Evolutionary conservation across 2,113 vertebrate genomes (phyloP).

Genomic region (Panthera leo): DNA sequence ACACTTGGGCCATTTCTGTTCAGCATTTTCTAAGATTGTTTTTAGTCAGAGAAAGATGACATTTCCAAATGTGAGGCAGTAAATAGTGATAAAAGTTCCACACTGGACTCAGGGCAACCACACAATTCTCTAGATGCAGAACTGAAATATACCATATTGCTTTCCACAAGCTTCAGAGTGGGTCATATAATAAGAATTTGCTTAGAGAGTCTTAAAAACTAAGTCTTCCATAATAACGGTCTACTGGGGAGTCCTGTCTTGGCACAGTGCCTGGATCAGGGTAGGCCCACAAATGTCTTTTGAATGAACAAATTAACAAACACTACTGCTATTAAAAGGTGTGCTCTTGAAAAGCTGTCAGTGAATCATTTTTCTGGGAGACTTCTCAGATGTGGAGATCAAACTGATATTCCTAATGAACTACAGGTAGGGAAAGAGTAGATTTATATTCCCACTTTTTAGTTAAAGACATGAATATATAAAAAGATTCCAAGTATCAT

Average conservation of each 20-base stretch:
- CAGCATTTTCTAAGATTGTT: background rate
- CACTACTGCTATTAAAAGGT: background rate
- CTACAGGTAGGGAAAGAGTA: fast-evolving
- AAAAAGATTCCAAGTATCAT: background rate
- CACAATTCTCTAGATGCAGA: background rate
- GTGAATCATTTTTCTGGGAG: background rate
- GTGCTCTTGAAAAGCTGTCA: background rate
- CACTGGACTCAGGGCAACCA: background rate
- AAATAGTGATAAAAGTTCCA: background rate
- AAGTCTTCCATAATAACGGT: background rate
- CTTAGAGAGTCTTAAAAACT: background rate
- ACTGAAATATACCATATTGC: background rate
- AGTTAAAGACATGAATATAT: background rate
- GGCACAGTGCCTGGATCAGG: background rate
- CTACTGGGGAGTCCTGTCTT: background rate
- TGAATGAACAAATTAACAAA: background rate
- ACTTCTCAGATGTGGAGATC: background rate
- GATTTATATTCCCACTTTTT: background rate
- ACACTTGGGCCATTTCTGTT: background rate
- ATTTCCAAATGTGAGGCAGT: background rate
- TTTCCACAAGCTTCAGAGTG: background rate
- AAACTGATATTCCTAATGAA: background rate
- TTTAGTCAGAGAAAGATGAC: background rate
- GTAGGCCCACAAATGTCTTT: background rate
- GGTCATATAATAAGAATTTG: background rate